A percentile compares a stretch with the other conserved stretches of the same genome.
Conservation (phyloP, 2,888 invertebrate genomes). For the Clusia tigrina region DNA sequence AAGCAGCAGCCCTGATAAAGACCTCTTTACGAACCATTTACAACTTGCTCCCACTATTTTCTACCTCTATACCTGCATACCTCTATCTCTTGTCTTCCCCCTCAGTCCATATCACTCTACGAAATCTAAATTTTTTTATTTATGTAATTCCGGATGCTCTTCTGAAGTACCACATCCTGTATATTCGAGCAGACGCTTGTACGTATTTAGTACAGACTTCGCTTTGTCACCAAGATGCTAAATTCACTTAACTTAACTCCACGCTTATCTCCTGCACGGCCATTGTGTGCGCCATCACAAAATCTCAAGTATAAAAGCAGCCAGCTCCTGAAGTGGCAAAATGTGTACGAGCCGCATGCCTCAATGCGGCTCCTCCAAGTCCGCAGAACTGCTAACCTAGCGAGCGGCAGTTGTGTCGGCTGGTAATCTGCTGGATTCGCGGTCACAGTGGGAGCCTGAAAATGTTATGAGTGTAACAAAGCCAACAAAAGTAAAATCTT, state of each 20-base stretch:
- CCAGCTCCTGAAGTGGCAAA: slow-evolving; percentile 6
- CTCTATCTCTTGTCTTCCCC: neutral
- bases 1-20: too few relatives aligned
- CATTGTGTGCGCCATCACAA: neutral
- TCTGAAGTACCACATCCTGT: too few relatives aligned
- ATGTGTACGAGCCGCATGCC: neutral
- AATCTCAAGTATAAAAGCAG: slow-evolving; percentile 3
- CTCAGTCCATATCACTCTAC: neutral
- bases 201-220: too few relatives aligned
- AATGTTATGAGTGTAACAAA: neutral
- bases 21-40: too few relatives aligned
- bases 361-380: neutral
- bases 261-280: neutral
- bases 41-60: neutral
- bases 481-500: neutral
- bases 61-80: neutral
- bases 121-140: too few relatives aligned
- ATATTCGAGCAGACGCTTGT: too few relatives aligned
- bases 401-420: slow-evolving; percentile 4
- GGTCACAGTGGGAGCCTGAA: slow-evolving; percentile 2
- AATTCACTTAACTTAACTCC: too few relatives aligned
- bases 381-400: neutral
- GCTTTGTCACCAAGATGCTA: too few relatives aligned
- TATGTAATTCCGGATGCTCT: too few relatives aligned
- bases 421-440: neutral